phyloP scores from a whole-genome alignment of 2,113 vertebrate species.

The Pseudolaguvia tuberculata region DNA sequence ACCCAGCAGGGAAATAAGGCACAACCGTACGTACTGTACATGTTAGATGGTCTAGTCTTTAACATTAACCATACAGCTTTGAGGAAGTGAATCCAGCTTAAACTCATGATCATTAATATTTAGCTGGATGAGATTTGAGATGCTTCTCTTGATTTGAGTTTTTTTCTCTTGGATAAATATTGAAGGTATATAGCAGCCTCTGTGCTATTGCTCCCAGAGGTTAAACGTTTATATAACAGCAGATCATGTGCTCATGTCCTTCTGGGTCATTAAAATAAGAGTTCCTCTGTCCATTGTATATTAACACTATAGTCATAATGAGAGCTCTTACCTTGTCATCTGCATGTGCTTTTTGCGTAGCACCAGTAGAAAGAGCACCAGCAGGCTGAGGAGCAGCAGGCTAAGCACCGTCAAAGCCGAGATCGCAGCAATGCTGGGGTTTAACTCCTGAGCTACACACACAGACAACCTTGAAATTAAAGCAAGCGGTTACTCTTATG shows the following conservation, averaged over 20 bases:
- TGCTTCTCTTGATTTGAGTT: too few species aligned
- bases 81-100: too few species aligned
- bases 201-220: background rate
- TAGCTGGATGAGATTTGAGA: too few species aligned
- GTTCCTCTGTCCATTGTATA: background rate
- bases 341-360: slow-evolving; percentile 90
- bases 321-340: slow-evolving; percentile 74
- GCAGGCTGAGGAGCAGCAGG: slow-evolving; percentile 79
- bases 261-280: background rate
- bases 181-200: background rate
- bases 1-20: too few species aligned
- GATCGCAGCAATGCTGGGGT: slow-evolving; percentile 88
- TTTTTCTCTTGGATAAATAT: too few species aligned
- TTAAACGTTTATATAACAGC: background rate
- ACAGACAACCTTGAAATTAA: slow-evolving; percentile 41
- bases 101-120: too few species aligned
- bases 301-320: background rate
- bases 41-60: too few species aligned
- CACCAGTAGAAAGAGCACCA: slow-evolving; percentile 84
- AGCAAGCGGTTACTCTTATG: background rate
- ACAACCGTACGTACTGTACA: too few species aligned
- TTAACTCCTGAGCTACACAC: slow-evolving; percentile 83
- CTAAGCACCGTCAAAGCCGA: slow-evolving; percentile 86
- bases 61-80: too few species aligned
- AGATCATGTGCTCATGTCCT: background rate